Conservation (phyloP, 1,140 invertebrate genomes). For the Ridgeia piscesae region DNA sequence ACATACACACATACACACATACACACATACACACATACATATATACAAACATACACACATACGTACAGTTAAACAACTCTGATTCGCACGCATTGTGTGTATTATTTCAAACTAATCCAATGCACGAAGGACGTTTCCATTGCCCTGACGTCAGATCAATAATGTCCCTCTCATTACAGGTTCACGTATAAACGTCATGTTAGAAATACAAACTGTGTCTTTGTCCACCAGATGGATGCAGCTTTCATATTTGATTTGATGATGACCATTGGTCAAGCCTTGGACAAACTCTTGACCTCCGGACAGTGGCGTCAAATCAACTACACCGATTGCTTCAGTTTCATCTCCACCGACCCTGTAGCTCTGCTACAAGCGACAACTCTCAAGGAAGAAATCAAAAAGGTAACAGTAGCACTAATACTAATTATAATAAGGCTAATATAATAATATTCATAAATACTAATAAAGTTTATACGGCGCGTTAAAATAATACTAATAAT, state of each 20-base stretch:
- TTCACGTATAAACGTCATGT: not conserved
- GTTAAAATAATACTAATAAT: too few relatives aligned
- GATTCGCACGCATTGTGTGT: too few relatives aligned
- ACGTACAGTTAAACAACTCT: too few relatives aligned
- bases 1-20: too few relatives aligned
- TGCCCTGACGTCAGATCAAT: not conserved
- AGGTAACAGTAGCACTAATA: not conserved
- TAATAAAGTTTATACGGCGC: too few relatives aligned
- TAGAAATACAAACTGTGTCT: not conserved
- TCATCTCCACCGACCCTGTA: constrained; percentile 54
- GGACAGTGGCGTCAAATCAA: constrained; percentile 24
- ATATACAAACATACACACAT: too few relatives aligned
- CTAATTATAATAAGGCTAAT: not conserved
- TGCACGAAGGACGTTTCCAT: not conserved
- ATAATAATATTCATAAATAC: not conserved
- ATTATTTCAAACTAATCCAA: not conserved
- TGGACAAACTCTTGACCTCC: constrained; percentile 18
- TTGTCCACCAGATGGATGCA: constrained; percentile 49
- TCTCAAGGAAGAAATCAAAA: constrained; percentile 48
- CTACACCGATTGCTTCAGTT: constrained; percentile 31
- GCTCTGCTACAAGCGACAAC: constrained; percentile 74
- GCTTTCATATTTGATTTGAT: constrained; percentile 83
- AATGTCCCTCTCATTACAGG: too few relatives aligned
- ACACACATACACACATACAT: too few relatives aligned
- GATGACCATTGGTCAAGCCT: constrained; percentile 28